Conservation (phyloP, 2,888 invertebrate species). For the Zonitis immaculata region DNA sequence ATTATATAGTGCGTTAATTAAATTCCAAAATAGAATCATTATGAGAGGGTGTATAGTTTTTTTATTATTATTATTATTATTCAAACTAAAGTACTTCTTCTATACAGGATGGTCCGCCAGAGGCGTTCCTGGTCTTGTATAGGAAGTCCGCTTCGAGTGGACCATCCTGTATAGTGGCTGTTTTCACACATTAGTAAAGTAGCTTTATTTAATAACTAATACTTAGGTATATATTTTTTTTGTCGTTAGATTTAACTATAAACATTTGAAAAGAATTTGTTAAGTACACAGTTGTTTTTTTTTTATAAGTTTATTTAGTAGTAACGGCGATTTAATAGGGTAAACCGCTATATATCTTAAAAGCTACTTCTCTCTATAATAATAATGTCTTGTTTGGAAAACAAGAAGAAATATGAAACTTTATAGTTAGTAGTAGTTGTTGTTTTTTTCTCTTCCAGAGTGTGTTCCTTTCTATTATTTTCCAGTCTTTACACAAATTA, state of each 20-base stretch:
- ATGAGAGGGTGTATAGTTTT: background rate
- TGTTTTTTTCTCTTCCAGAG: too few relatives aligned
- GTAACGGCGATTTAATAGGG: slow-evolving; percentile 25
- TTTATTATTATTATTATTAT: background rate
- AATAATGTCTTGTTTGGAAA: background rate
- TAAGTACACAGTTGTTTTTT: slow-evolving; percentile 20
- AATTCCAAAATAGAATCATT: background rate
- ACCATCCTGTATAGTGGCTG: too few relatives aligned
- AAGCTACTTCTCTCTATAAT: slow-evolving; percentile 27
- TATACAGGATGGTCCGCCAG: too few relatives aligned
- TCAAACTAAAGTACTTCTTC: background rate
- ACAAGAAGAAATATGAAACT: background rate
- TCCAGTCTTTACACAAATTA: too few relatives aligned
- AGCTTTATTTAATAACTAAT: background rate
- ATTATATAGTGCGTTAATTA: slow-evolving; percentile 1
- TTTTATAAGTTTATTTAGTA: slow-evolving; percentile 26
- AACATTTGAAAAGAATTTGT: slow-evolving; percentile 15
- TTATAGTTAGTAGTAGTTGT: too few relatives aligned
- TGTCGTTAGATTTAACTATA: too few relatives aligned
- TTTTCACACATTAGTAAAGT: slow-evolving; percentile 16
- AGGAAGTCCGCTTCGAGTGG: too few relatives aligned
- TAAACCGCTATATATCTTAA: slow-evolving; percentile 31
- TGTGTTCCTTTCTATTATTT: too few relatives aligned
- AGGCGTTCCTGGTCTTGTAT: too few relatives aligned
- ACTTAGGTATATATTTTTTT: too few relatives aligned